Evolutionary conservation across 2,113 vertebrate genomes (phyloP), one percentile per base, ranked within the genome.

Genomic region (Actenoides lindsayi): DNA sequence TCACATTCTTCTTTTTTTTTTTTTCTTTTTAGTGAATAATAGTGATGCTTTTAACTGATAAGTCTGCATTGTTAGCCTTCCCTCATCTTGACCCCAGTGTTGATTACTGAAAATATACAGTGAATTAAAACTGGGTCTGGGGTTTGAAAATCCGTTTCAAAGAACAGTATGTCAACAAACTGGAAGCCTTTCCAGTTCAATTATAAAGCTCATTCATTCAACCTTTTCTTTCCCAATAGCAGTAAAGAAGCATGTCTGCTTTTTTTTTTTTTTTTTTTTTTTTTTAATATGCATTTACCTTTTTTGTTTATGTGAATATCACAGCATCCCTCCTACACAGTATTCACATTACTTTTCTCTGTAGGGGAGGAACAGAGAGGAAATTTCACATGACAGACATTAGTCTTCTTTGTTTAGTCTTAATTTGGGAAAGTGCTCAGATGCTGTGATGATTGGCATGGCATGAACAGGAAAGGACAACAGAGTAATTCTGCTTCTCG

Each of bases 401-500:
- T 81, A 82, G 21, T 92, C 37, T 44, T 90, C 86, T 87, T 93
- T 87, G 56, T 92, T 89, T 89, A 84, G 62, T 87, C 80, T 79
- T 92, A 76, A 92, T 93, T 94, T 86, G 76, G 50, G 35, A 71
- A 93, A 90, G 39, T 56, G 31, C 69, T 94, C 60, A 75, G 56
- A 62, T 94, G 56, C 56, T 93, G 80, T 89, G 83, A 86, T 93
- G 80, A 92, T 81, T 91, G 56, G 31, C 80, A 94, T 51, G 75
- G 42, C 41, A 75, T 82, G 64, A 94, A 92, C 56, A 92, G 16
- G 39, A 83, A 78, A 86, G 51, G 57, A 78, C 75, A 86, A 77
- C 60, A 92, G 46, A 86, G 15, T 77, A 90, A 92, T 93, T 93
- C 56, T 92, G 9, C 51, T 71, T 67, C 53, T 81, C 1, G 1